Evolutionary conservation across 2,888 invertebrate genomes (phyloP).

Genomic region (Anticlea derivata): DNA sequence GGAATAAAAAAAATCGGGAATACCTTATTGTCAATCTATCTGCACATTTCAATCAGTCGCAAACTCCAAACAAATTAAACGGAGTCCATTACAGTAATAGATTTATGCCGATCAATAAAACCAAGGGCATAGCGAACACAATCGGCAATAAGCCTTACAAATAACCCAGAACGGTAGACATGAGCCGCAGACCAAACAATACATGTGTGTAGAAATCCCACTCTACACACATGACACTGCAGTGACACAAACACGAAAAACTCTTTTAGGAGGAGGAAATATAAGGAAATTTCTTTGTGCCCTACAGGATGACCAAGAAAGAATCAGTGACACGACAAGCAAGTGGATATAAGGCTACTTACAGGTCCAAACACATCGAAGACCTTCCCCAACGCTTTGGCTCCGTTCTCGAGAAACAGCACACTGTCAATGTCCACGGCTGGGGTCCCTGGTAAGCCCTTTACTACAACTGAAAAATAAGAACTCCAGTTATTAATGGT

Average conservation of each 20-base stretch:
- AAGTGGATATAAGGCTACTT: too few relatives aligned
- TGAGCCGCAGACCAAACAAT: not conserved
- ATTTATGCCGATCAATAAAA: slow-evolving; percentile 11
- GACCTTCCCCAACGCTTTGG: slow-evolving; percentile 89
- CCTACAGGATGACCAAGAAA: too few relatives aligned
- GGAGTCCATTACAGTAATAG: slow-evolving; percentile 8
- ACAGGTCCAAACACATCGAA: slow-evolving; percentile 96
- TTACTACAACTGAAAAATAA: slow-evolving; percentile 89
- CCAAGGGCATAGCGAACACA: slow-evolving; percentile 15
- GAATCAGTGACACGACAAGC: too few relatives aligned
- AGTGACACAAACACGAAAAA: too few relatives aligned
- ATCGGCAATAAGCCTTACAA: slow-evolving; percentile 9
- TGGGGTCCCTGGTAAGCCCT: slow-evolving; percentile 88
- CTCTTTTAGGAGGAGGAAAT: too few relatives aligned
- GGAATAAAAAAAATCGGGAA: too few relatives aligned
- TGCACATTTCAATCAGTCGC: slow-evolving; percentile 19
- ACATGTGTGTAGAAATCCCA: too few relatives aligned
- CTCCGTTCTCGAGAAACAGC: slow-evolving; percentile 92
- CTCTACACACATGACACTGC: too few relatives aligned
- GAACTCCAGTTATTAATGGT: too few relatives aligned
- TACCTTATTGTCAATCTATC: too few relatives aligned
- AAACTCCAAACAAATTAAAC: slow-evolving; percentile 21
- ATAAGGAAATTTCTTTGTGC: too few relatives aligned
- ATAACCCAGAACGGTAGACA: slow-evolving; percentile 12
- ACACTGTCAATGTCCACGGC: slow-evolving; percentile 94